phyloP scores from a whole-genome alignment of 2,797 vertebrate genomes.

The Anabacerthia variegaticeps region DNA sequence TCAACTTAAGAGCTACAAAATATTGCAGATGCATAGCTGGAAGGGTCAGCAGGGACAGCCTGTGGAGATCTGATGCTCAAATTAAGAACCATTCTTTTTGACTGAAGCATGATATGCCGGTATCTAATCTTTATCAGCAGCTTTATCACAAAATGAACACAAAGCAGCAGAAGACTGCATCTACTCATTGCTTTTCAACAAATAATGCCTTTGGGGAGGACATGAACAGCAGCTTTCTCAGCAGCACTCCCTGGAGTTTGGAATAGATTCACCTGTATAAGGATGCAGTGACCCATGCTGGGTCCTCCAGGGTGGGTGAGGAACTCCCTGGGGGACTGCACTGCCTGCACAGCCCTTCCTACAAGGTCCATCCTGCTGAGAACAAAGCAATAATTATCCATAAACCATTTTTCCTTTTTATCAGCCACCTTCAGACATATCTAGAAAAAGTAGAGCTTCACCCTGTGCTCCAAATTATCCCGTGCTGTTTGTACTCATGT shows the following conservation, averaged over 20 bases:
- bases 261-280: background rate
- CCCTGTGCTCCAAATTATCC: background rate
- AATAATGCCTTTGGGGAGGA: background rate
- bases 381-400: background rate
- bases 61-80: background rate
- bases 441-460: accelerated
- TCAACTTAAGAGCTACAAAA: background rate
- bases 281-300: background rate
- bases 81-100: background rate
- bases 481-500: accelerated
- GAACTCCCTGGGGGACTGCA: background rate
- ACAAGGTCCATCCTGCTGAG: background rate
- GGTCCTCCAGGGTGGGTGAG: background rate
- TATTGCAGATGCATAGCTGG: background rate
- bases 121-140: background rate
- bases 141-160: background rate
- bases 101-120: background rate
- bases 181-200: background rate
- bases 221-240: background rate
- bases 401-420: background rate
- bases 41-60: background rate
- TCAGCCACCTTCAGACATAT: background rate
- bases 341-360: background rate
- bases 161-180: background rate
- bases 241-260: accelerated